Evolutionary conservation across 2,888 invertebrate species (phyloP), one percentile per base, ranked within the genome.

Genomic region (Hypomecis atomaria): DNA sequence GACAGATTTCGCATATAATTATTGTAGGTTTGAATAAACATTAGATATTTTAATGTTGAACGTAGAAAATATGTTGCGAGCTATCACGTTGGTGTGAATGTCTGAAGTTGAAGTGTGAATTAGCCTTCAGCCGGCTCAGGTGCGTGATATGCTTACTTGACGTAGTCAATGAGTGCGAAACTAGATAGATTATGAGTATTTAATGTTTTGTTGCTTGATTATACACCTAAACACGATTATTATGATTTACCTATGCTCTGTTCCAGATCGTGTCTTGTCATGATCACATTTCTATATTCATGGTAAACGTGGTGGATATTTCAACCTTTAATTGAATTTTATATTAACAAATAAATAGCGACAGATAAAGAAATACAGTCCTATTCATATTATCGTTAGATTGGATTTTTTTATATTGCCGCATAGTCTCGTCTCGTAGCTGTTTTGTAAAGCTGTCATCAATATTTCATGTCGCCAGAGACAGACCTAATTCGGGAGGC

Each of bases 401-500:
- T 23, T 23, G 23, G 23, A 23, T 23, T 23, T 23, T 23, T 23
- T 23, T 23, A 23, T 23, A 23, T 23, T 23, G 8, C 59, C 44
- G 50, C 45, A 23, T 63, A 61, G 65, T 67, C 47, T 62, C 59
- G 69, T 71, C 65, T 57, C 47, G 40, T 11, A 65, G 59, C 67
- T 71, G 36, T 55, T 13, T 45, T 52, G 63, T 76, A 74, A 72
- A 72, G 73, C 64, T 64, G 61, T 65, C 78, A 85, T 87, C 77
- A 83, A 86, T 86, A 86, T 86, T 85, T 81, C 79, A 85, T 85
- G 75, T 4, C 36, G 45, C 38, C 73, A 70, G 74, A 73, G 73
- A 75, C 74, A 81, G 79, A 78, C 78, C 82, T 78, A 78, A 78
- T 79, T 75, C 77, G 71, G 70, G 73, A 75, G 75, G 76, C 75